phyloP scores from a whole-genome alignment of 64 coral and sea anemone genomes.

The Exaiptasia diaphana region DNA sequence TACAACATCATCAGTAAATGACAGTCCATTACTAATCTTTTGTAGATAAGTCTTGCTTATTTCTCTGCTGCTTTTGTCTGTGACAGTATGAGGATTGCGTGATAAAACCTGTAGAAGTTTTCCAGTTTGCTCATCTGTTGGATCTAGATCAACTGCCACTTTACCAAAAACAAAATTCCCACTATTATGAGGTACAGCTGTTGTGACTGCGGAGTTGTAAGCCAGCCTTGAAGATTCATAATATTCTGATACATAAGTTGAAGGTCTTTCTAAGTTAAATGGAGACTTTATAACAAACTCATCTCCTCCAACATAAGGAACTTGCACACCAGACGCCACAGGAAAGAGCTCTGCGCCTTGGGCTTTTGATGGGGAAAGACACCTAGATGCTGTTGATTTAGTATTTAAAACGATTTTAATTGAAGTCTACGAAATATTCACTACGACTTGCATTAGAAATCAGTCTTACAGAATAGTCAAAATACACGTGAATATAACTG shows the following conservation, averaged over 20 bases:
- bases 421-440: neutral
- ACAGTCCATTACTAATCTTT: conserved; percentile 66
- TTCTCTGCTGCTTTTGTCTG: conserved; percentile 55
- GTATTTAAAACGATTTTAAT: neutral
- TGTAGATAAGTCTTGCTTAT: conserved; percentile 75
- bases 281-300: conserved; percentile 35
- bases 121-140: conserved; percentile 11
- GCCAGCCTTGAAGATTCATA: neutral
- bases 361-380: conserved; percentile 55
- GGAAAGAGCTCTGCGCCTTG: conserved; percentile 88
- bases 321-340: conserved; percentile 73
- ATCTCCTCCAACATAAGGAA: conserved; percentile 83
- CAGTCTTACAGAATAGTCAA: neutral
- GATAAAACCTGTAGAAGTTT: conserved; percentile 56
- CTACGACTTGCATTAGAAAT: neutral
- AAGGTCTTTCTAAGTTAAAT: neutral
- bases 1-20: conserved; percentile 70
- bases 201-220: neutral
- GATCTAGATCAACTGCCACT: neutral
- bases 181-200: neutral
- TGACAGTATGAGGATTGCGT: conserved; percentile 29
- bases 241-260: neutral
- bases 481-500: neutral
- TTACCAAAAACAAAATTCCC: neutral
- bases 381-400: conserved; percentile 36